These are phyloP conservation scores for Cataglyphis cursor DNA, from an alignment of 2,888 invertebrate genomes.

Conservation along the genomic window DNA sequence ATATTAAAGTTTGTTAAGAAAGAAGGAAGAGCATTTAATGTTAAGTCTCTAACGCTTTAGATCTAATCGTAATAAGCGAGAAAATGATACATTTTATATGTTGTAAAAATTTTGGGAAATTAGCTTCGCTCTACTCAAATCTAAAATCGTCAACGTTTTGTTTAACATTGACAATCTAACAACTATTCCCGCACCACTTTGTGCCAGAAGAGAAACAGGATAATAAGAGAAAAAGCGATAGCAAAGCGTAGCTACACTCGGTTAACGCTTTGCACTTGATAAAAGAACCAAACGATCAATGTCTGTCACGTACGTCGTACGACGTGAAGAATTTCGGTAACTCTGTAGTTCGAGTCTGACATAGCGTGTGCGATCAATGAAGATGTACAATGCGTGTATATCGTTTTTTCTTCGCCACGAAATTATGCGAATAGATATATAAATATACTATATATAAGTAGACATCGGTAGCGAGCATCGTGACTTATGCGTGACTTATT, in stretches of 20 bases:
- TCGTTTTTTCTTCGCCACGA: slow-evolving; percentile 5
- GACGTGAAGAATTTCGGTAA: slow-evolving; percentile 14
- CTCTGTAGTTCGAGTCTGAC: background rate
- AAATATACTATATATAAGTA: background rate
- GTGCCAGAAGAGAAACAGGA: slow-evolving; percentile 20
- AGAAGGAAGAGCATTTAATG: background rate
- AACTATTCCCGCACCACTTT: slow-evolving; percentile 10
- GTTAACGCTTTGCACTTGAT: slow-evolving; percentile 38
- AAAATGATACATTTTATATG: background rate
- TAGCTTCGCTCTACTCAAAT: background rate
- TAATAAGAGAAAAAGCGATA: slow-evolving; percentile 58
- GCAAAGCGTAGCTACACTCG: slow-evolving; percentile 57
- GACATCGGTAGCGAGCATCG: slow-evolving; percentile 48
- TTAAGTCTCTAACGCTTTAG: background rate
- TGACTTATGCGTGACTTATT: slow-evolving; percentile 46
- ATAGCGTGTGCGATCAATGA: slow-evolving; percentile 31
- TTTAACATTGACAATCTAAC: background rate
- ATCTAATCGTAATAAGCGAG: background rate
- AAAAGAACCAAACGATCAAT: slow-evolving; percentile 25
- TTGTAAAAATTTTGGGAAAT: background rate
- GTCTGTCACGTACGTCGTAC: slow-evolving; percentile 6
- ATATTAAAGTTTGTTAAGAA: background rate
- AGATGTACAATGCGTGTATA: slow-evolving; percentile 31
- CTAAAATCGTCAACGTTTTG: background rate
- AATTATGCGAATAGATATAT: slow-evolving; percentile 16